Conservation (phyloP, 2,797 vertebrate species). For the Pseudomugil tenellus region DNA sequence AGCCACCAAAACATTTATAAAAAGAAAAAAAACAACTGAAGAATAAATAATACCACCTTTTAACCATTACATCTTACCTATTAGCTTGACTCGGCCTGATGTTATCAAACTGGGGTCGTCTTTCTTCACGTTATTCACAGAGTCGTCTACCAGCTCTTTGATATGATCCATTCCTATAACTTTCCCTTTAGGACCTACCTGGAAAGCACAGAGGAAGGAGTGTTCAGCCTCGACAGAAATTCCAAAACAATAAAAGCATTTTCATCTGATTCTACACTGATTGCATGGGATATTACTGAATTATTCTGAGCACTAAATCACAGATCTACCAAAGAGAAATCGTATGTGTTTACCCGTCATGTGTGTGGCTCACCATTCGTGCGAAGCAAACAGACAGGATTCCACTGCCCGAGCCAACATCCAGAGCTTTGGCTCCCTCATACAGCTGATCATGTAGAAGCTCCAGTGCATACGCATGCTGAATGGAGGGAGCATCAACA, state of each 20-base stretch:
- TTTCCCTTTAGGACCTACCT: constrained; percentile 95
- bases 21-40: background rate
- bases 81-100: constrained; percentile 91
- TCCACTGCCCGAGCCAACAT: constrained; percentile 98
- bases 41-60: background rate
- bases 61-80: constrained; percentile 82
- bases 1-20: background rate
- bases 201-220: constrained; percentile 26
- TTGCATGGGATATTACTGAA: constrained; percentile 1
- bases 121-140: constrained; percentile 95
- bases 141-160: constrained; percentile 97
- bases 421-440: constrained; percentile 96
- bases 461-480: constrained; percentile 98
- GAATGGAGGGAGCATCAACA: constrained; percentile 30
- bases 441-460: constrained; percentile 95
- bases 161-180: constrained; percentile 99
- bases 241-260: background rate
- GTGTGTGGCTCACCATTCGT: constrained; percentile 91
- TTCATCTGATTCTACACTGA: constrained; percentile 4
- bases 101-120: constrained; percentile 93
- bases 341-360: constrained; percentile 49
- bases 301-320: background rate
- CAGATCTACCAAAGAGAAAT: constrained; percentile 43
- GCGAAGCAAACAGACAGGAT: constrained; percentile 97
- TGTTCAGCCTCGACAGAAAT: constrained; percentile 1